Base-by-base conservation (phyloP, 92 coral and sea anemone genomes). In the Epizoanthus scotinus region DNA sequence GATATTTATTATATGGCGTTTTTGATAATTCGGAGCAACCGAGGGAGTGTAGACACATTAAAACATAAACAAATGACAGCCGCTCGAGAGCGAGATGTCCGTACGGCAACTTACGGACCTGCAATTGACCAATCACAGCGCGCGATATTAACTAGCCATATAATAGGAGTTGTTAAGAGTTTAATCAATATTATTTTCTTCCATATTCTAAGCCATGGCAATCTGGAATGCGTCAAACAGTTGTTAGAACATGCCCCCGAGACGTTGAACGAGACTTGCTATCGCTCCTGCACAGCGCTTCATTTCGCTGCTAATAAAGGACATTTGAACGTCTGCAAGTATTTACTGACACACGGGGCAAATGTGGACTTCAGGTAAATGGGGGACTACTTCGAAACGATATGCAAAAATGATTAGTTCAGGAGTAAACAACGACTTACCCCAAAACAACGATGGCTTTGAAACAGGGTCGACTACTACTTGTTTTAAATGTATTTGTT, bases 301-400 rank as follows among this genome's bases (percentile, higher is more conserved):
- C 95, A 91, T 62, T 79, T 86, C 40, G 91, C 91, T 56, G 88
- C 91, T 17, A 70, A 63, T n/a, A 79, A 65, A 19, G 89, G 89
- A 18, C 86, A 82, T 20, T 38, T 72, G 22, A 73, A 81, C 12
- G 86, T 75, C n/a, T 84, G 91, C 47, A 78, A 86, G 21, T 71
- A 79, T 6, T 57, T 91, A 20, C 63, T 91, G 71, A 67, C 86
- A 17, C 57, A 86, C 5, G 90, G 91, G 14, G 95, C 95, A 66
- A 92, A 91, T 12, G 86, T 91, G 22, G 89, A 91, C 57, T 89
- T 28, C 88, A 79, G 89, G 95, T 91, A 42, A 57, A 20, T 13
- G 22, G 20, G 42, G 20, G 17, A 7, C 44, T 44, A 19, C 38
- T 61, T n/a, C 28, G 9, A 1, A 40, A 63, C 5, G 22, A 69